phyloP scores from a whole-genome alignment of 2,113 vertebrate genomes.

The Engystomops pustulosus region DNA sequence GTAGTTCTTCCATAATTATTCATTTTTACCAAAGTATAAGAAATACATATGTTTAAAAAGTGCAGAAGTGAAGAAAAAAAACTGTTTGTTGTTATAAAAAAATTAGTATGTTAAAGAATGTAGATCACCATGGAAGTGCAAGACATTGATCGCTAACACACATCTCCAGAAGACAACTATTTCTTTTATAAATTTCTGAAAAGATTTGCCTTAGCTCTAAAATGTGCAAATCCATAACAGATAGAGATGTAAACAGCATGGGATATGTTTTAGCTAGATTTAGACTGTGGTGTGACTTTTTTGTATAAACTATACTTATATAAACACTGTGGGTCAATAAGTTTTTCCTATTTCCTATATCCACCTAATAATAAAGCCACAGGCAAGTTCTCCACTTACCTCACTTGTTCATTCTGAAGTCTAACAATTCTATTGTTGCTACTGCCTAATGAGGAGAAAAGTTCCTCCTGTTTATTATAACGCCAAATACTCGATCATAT shows the following conservation, averaged over 20 bases:
- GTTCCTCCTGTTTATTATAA: too few species aligned
- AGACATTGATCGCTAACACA: neutral
- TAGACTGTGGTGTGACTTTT: neutral
- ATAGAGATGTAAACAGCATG: constrained; percentile 1
- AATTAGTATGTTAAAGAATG: neutral
- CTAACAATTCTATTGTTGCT: too few species aligned
- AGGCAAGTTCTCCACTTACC: neutral
- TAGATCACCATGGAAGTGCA: neutral
- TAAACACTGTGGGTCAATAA: neutral
- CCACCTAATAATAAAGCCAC: neutral
- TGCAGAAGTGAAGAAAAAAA: neutral
- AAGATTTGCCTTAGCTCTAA: neutral
- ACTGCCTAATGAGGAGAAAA: too few species aligned
- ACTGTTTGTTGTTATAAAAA: neutral
- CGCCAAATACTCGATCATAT: too few species aligned
- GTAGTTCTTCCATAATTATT: too few species aligned
- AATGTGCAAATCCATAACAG: neutral
- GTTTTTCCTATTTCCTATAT: neutral
- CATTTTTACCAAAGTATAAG: too few species aligned
- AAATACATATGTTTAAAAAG: too few species aligned
- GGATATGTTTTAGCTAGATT: neutral
- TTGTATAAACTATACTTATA: neutral
- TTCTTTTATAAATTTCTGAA: neutral
- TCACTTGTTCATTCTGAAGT: neutral
- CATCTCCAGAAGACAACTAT: neutral